These are phyloP conservation scores for Parnassius smintheus DNA, from an alignment of 2,888 invertebrate genomes.

Conservation along the genomic window DNA sequence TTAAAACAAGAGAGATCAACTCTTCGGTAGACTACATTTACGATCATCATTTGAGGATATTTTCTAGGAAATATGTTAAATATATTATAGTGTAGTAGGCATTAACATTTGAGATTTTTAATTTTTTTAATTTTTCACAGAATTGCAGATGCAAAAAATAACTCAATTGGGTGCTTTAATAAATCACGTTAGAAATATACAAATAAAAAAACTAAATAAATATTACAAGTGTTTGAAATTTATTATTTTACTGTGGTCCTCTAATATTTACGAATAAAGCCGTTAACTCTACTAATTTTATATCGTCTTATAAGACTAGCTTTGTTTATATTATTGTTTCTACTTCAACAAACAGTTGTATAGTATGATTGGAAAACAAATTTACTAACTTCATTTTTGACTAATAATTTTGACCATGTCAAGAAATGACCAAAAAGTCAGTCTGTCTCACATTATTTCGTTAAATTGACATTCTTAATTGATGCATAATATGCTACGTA, in stretches of 20 bases:
- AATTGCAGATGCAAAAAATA: too few relatives aligned
- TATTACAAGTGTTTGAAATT: neutral
- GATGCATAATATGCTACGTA: conserved; percentile 41
- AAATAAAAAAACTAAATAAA: neutral
- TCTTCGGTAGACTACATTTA: too few relatives aligned
- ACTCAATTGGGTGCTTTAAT: neutral
- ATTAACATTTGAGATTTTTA: too few relatives aligned
- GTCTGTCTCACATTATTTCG: conserved; percentile 29
- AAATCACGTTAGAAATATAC: conserved; percentile 15
- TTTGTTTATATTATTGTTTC: neutral
- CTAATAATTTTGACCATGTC: conserved; percentile 7
- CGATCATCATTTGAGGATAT: too few relatives aligned
- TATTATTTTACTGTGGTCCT: conserved; percentile 39
- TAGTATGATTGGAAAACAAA: too few relatives aligned
- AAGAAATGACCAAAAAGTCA: conserved; percentile 23
- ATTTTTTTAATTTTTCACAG: too few relatives aligned
- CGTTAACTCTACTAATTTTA: conserved; percentile 5
- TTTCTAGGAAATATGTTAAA: too few relatives aligned
- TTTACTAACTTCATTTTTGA: too few relatives aligned
- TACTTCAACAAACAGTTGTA: too few relatives aligned
- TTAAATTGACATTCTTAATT: conserved; percentile 71
- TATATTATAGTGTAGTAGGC: too few relatives aligned
- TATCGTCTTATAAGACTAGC: neutral
- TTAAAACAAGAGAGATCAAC: too few relatives aligned
- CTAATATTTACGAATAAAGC: conserved; percentile 40